Base-by-base conservation (phyloP, 2,888 invertebrate species). In the Elgonia sp. region DNA sequence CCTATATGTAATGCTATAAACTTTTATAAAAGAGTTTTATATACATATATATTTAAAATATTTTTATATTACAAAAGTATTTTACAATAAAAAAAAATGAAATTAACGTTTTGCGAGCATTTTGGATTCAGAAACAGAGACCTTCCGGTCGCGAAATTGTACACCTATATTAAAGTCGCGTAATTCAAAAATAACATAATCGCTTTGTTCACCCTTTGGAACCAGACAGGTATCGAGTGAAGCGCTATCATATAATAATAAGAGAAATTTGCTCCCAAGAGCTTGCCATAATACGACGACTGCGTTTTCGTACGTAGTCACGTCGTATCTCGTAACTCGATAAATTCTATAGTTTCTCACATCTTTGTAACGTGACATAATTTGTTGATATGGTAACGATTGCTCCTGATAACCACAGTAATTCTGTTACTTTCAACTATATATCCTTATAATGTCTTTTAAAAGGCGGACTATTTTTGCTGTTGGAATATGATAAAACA, bases 111-210 rank as follows among this genome's bases (percentile, higher is more conserved):
- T n/a, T n/a, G n/a, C n/a, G n/a, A n/a, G n/a, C n/a, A n/a, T n/a
- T n/a, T n/a, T n/a, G n/a, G n/a, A n/a, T n/a, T n/a, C n/a, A n/a
- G n/a, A n/a, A n/a, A n/a, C n/a, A n/a, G n/a, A n/a, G n/a, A n/a
- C n/a, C n/a, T n/a, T n/a, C n/a, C n/a, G n/a, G n/a, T n/a, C n/a
- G n/a, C n/a, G n/a, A n/a, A n/a, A n/a, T n/a, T n/a, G n/a, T n/a
- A n/a, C 77, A 86, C 86, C 86, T 89, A 86, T 86, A 86, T 89
- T 89, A 83, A 76, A 89, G 86, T 86, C 81, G 86, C 86, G 88
- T 37, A 37, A 62, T 62, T 62, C 53, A 53, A 4, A 53, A 53
- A 53, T 14, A n/a, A 53, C 53, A n/a, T n/a, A n/a, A 14, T n/a
- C 16, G 53, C 60, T 37, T 21, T 42, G 42, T 12, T 62, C 40